These are phyloP conservation scores for Dallia pectoralis DNA, from an alignment of 2,797 vertebrate genomes.

Conservation along the genomic window DNA sequence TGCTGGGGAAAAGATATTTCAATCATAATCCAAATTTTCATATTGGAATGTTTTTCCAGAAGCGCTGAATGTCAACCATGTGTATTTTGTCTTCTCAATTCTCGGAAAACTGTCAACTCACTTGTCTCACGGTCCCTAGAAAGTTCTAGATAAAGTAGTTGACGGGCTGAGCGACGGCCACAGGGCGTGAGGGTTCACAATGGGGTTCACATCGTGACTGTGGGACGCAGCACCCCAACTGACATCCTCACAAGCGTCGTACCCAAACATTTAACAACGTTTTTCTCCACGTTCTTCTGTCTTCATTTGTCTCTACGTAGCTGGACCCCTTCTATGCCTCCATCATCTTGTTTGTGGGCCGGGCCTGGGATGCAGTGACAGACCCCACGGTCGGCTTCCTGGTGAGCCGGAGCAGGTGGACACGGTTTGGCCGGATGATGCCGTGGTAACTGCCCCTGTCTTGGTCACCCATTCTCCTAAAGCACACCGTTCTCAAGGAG, in stretches of 20 bases:
- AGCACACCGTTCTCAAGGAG: too few relatives aligned
- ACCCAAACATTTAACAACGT: too few relatives aligned
- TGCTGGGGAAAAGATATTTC: too few relatives aligned
- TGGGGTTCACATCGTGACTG: too few relatives aligned
- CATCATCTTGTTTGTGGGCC: constrained; percentile 89
- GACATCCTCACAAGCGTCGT: too few relatives aligned
- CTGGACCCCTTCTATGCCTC: constrained; percentile 87
- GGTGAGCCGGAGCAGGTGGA: constrained; percentile 89
- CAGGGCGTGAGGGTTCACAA: too few relatives aligned
- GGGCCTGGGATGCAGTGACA: constrained; percentile 92
- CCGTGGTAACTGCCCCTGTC: constrained; percentile 83
- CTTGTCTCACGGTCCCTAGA: not conserved
- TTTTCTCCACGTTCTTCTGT: not conserved
- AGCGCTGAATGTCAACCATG: not conserved
- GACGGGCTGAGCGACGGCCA: constrained; percentile 7
- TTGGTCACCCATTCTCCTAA: not conserved
- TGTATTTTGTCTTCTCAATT: not conserved
- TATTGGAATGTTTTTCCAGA: too few relatives aligned
- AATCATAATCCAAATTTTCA: too few relatives aligned
- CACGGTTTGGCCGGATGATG: constrained; percentile 85
- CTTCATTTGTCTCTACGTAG: constrained; percentile 55
- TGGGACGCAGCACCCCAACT: too few relatives aligned
- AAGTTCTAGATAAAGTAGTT: not conserved
- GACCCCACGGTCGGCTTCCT: constrained; percentile 93
- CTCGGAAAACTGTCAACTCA: not conserved